Evolutionary conservation across 1,140 invertebrate species (phyloP), one percentile per base, ranked within the genome.

Genomic region (Vollenhovia emeryi): DNA sequence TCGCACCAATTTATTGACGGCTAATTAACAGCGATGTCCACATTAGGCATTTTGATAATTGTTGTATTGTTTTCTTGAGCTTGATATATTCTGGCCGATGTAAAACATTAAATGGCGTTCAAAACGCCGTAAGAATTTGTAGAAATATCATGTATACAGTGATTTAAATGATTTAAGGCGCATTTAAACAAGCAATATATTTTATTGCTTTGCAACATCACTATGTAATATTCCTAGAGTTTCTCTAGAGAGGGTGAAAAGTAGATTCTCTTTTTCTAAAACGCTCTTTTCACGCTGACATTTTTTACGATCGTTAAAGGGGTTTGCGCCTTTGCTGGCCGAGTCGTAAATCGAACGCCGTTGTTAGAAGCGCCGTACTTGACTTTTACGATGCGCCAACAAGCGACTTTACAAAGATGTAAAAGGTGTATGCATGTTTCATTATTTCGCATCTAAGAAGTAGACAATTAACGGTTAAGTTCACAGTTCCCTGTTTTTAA

Each of bases 311-410:
- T 18, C 30, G 4, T 50, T 69, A 57, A 73, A 74, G 48, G 66
- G 50, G 45, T 59, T 78, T 21, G 15, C 48, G 27, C 21, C n/a
- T 79, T 18, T 66, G 33, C 59, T 33, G 30, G 21, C 6, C 11
- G n/a, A 8, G 13, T 64, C 24, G 15, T 57, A 33, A 79, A 57
- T 78, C 66, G 59, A 66, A 79, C 24, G 50, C 5, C 33, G 13
- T 48, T 86, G 24, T 43, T 59, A 33, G 36, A 57, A 75, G 50
- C 45, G 2, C 36, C 15, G n/a, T 30, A 64, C 82, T 84, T 15
- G 55, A 87, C 60, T 87, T 87, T 76, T 86, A 87, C 69, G 68
- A 86, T 7, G 36, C 6, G 9, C 27, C 21, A 86, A 86, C 82
- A 83, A 83, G 36, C 27, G 64, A 76, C 21, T 83, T 69, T 30